phyloP scores from a whole-genome alignment of 2,888 invertebrate genomes.

The Dryocosmus kuriphilus region DNA sequence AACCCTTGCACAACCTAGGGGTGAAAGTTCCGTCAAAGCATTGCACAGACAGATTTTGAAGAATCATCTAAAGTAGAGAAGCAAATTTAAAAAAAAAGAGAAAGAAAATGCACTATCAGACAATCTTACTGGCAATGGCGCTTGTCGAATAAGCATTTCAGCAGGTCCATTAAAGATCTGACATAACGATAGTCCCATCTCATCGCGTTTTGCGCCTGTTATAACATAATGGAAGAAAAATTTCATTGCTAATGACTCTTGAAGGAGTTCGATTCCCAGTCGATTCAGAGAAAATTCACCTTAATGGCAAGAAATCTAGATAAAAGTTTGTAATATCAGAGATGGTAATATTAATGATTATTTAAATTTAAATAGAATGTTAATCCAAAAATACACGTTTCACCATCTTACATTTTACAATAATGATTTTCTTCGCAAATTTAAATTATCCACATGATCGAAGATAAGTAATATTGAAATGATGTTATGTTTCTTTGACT shows the following conservation, averaged over 20 bases:
- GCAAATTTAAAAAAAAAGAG: neutral
- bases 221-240: slow-evolving; percentile 52
- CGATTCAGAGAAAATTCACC: slow-evolving; percentile 2
- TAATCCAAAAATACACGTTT: no score
- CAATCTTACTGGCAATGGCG: slow-evolving; percentile 27
- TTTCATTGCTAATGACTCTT: slow-evolving; percentile 59
- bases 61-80: neutral
- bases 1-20: slow-evolving; percentile 46
- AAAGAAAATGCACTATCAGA: slow-evolving; percentile 41
- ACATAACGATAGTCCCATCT: slow-evolving; percentile 58
- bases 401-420: no score
- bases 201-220: slow-evolving; percentile 58
- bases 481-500: no score
- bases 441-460: no score
- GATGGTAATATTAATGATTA: no score
- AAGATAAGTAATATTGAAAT: no score
- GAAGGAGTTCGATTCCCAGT: slow-evolving; percentile 40
- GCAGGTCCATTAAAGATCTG: slow-evolving; percentile 54
- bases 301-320: no score
- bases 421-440: no score
- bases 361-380: no score
- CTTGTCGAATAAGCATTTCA: slow-evolving; percentile 35
- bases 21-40: neutral
- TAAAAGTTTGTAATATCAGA: no score
- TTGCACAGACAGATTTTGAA: no score